phyloP scores from a whole-genome alignment of 2,797 vertebrate genomes.

The Ctenopoma multispine region DNA sequence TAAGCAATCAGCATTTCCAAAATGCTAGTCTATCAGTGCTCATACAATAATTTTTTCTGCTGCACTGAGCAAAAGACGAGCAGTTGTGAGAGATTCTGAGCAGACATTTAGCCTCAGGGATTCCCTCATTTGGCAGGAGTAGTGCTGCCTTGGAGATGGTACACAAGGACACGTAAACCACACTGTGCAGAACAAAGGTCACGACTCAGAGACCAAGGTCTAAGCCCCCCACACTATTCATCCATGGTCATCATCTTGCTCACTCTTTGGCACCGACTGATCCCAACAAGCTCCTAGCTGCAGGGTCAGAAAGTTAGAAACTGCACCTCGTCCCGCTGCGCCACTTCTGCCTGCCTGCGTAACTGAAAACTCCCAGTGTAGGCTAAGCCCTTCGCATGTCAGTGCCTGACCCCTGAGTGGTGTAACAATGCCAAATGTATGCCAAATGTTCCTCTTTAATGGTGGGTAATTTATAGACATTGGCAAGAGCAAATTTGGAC shows the following conservation, averaged over 20 bases:
- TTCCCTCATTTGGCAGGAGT: conserved; percentile 50
- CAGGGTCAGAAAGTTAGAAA: conserved; percentile 36
- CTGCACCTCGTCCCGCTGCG: conserved; percentile 2
- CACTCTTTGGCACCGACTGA: conserved; percentile 64
- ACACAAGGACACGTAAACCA: conserved; percentile 69
- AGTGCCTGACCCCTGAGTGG: conserved; percentile 33
- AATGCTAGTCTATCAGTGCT: conserved; percentile 1
- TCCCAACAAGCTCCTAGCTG: conserved; percentile 59
- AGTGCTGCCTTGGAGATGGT: conserved; percentile 60
- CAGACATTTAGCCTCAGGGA: conserved; percentile 43
- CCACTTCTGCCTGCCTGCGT: conserved; percentile 32
- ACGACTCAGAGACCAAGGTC: conserved; percentile 76
- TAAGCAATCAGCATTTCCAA: neutral
- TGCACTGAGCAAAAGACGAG: conserved; percentile 6
- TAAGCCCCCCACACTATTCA: conserved; percentile 68
- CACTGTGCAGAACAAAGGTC: conserved; percentile 79
- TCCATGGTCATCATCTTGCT: conserved; percentile 52
- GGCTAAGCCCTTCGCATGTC: conserved; percentile 43
- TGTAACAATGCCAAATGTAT: conserved; percentile 57
- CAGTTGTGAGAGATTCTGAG: conserved; percentile 11
- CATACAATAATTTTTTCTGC: conserved; percentile 11
- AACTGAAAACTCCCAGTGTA: conserved; percentile 17
- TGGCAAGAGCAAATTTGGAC: conserved; percentile 67
- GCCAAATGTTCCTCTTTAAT: conserved; percentile 68
- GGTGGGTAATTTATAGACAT: conserved; percentile 67